Base-by-base conservation (phyloP, 2,888 invertebrate species). In the Emmelina monodactyla region DNA sequence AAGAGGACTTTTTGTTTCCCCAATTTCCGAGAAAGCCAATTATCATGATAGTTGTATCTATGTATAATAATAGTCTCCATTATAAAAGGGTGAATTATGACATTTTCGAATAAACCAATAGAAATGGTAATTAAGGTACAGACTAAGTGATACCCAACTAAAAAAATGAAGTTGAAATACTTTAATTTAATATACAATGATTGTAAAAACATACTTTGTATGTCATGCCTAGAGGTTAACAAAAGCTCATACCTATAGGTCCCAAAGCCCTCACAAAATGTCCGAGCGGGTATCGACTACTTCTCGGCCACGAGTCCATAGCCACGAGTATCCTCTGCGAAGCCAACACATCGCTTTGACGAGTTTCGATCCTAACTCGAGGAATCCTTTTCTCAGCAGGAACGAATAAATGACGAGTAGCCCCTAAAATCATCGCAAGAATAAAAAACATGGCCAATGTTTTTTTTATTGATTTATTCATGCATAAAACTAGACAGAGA, bases 251-350 rank as follows among this genome's bases (percentile, higher is more conserved):
- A 78, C 76, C 81, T 40, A 97, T 88, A 33, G 87, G 86, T 11
- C 99, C 99, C 5, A 99, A 80, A 0, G 92, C 90, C 43, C 96
- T 83, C 0, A 99, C 96, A 72, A 97, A 97, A 71, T 99, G 98
- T 2, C 99, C 98, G 66, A 89, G 84, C 1, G 97, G 97, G 69
- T 95, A 96, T 35, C 94, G 85, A 2, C 96, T 96, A 62, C 91
- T 88, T 34, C 92, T 80, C 0, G 97, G 97, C 99, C 99, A 99
- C 2, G 89, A 89, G 76, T 99, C 99, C 28, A 99, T 92, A 1
- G 95, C 92, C 0, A 98, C 97, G 10, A 99, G 88, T 31, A 99
- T 92, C 38, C 97, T 86, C 58, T 97, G 94, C 22, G 87, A 86
- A 12, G 84, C 84, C 35, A 97, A 75, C 38, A 85, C 76, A 35